phyloP scores from a whole-genome alignment of 2,797 vertebrate species.

The Aldrovandia affinis region DNA sequence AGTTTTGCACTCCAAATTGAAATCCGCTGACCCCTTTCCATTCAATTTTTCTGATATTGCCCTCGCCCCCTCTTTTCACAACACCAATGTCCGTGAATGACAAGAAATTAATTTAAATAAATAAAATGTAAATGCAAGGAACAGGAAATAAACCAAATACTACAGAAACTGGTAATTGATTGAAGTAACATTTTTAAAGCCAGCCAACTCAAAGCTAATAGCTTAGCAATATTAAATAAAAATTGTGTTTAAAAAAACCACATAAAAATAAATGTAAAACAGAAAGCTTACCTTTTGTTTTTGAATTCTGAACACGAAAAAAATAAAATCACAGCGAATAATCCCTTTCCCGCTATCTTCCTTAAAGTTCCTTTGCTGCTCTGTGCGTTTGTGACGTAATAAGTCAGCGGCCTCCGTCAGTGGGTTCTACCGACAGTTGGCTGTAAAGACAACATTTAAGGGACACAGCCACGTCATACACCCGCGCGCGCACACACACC shows the following conservation, averaged over 20 bases:
- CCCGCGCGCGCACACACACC: not conserved
- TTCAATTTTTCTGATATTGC: not conserved
- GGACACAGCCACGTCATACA: slow-evolving; percentile 20
- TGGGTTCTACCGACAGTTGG: slow-evolving; percentile 11
- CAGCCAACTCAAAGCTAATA: not conserved
- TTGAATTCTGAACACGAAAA: not conserved
- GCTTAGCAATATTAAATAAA: not conserved
- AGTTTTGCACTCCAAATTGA: not conserved
- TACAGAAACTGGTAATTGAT: not conserved
- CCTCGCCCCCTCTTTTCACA: not conserved
- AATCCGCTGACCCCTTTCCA: not conserved
- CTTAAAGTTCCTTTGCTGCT: not conserved
- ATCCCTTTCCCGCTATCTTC: slow-evolving; percentile 17
- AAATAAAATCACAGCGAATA: not conserved
- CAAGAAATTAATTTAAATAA: not conserved
- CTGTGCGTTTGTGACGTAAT: slow-evolving; percentile 16
- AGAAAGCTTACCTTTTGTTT: slow-evolving; percentile 25
- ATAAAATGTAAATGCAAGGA: not conserved
- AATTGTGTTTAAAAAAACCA: not conserved
- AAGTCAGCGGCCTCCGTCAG: not conserved
- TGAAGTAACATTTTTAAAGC: not conserved
- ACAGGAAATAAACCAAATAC: not conserved
- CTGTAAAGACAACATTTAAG: not conserved
- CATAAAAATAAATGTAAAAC: not conserved
- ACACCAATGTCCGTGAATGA: not conserved